phyloP scores from a whole-genome alignment of 2,113 vertebrate species.

The Oryzias woworae region DNA sequence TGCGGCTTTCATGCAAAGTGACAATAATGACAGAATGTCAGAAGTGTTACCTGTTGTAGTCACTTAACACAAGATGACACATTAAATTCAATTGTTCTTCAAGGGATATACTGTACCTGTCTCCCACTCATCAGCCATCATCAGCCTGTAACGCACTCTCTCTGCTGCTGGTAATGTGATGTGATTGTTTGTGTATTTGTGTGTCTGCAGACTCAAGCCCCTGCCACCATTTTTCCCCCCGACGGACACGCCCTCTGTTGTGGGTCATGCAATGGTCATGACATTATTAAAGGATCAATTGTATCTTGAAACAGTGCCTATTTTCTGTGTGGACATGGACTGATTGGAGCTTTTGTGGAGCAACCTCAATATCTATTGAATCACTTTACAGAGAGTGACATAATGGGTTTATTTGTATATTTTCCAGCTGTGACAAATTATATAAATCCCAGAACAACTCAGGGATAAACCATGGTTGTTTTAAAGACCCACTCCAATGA shows the following conservation, averaged over 20 bases:
- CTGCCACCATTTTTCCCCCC: conserved; percentile 1
- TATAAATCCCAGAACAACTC: conserved; percentile 23
- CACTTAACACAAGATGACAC: conserved; percentile 52
- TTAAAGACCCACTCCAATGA: too few relatives aligned
- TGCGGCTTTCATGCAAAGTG: conserved; percentile 73
- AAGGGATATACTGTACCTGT: conserved; percentile 47
- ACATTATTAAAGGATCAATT: conserved; percentile 81
- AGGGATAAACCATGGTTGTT: too few relatives aligned
- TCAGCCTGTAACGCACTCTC: conserved; percentile 27
- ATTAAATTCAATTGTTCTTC: conserved; percentile 38
- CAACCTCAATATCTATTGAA: conserved; percentile 74
- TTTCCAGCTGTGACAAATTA: conserved; percentile 37
- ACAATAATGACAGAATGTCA: conserved; percentile 75
- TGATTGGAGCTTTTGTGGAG: conserved; percentile 73
- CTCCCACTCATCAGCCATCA: conserved; percentile 27
- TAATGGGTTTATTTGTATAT: conserved; percentile 72
- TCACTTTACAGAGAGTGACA: conserved; percentile 69
- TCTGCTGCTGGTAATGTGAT: conserved; percentile 20
- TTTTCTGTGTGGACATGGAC: conserved; percentile 55
- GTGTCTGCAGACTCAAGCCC: conserved; percentile 11
- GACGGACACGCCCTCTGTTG: conserved; percentile 49
- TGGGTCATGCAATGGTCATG: conserved; percentile 71
- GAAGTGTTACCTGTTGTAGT: conserved; percentile 53
- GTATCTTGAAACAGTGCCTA: conserved; percentile 73
- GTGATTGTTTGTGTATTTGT: conserved; percentile 24